phyloP scores from a whole-genome alignment of 2,113 vertebrate species.

The Corapipo altera region DNA sequence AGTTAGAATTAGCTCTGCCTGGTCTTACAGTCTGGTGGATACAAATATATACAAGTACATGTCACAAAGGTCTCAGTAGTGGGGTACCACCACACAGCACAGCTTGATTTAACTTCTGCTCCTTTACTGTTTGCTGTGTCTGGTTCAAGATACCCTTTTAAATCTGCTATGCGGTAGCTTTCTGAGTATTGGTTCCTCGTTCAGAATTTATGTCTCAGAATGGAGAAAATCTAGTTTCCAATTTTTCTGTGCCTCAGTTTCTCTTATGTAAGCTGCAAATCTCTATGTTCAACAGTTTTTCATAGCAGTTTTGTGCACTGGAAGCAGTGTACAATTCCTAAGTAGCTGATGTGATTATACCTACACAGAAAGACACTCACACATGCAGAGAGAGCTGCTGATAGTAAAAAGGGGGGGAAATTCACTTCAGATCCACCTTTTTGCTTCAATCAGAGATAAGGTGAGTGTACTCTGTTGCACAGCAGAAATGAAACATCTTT shows the following conservation, averaged over 20 bases:
- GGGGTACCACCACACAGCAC: neutral
- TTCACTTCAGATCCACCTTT: neutral
- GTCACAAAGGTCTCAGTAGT: neutral
- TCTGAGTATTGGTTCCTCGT: neutral
- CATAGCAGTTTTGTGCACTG: neutral
- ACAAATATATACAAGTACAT: neutral
- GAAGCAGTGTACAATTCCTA: neutral
- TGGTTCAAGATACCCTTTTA: neutral
- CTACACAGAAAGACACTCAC: neutral
- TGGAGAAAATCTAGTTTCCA: neutral
- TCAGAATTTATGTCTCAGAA: neutral
- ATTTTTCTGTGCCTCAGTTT: neutral
- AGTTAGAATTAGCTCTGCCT: neutral
- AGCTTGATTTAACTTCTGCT: neutral
- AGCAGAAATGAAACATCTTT: conserved; percentile 6
- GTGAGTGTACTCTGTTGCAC: neutral
- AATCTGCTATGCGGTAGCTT: neutral
- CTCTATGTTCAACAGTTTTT: neutral
- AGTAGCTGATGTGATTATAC: neutral
- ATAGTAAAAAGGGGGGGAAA: neutral
- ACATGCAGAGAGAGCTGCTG: neutral
- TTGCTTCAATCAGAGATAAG: neutral
- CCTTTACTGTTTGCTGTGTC: neutral
- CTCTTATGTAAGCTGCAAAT: neutral
- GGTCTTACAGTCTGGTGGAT: neutral